Evolutionary conservation across 64 coral and sea anemone genomes (phyloP), one percentile per base, ranked within the genome.

Genomic region (Acropora yongei): DNA sequence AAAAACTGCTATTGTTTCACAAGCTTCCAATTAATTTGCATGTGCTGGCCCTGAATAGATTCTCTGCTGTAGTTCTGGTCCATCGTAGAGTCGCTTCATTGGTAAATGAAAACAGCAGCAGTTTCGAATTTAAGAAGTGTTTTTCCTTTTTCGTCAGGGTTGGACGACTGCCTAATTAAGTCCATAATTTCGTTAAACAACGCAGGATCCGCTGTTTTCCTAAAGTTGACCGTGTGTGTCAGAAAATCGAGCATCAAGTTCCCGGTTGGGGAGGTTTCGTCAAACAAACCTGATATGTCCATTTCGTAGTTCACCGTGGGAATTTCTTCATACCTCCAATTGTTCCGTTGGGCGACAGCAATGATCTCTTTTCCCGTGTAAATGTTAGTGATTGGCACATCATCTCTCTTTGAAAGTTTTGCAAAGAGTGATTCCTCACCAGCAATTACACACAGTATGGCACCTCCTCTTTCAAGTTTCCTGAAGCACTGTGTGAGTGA

Each of bases 391-490:
- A 50, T 19, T 55, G n/a, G 1, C 2, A 8, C 2, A 57, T 20
- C 11, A 6, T 6, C 47, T 20, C 41, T 30, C 11, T 45, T 76
- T 42, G 18, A 17, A 1, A 79, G 5, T 53, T 30, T 79, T 6
- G 2, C 17, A 47, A 55, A 55, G 9, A 9, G 57, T 5, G 48
- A 79, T 8, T 79, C 47, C 40, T 53, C 77, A 39, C 18, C 49
- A 16, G n/a, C 5, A 7, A 79, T 46, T 30, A 82, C 67, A 19
- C 86, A 75, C 42, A 93, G 83, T 39, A 93, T 89, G 1, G 88
- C 78, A 2, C 92, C 92, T 30, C 49, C 82, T 1, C 63, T 49
- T 19, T 51, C 68, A 3, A 93, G 78, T 8, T 63, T 65, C n/a
- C 89, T 42, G 42, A 82, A 83, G 71, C 86, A 93, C 5, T 49